A percentile compares a stretch with the other conserved stretches of the same genome.
These are phyloP conservation scores for Aricia artaxerxes DNA, from an alignment of 2,888 invertebrate species.

Conservation along the genomic window DNA sequence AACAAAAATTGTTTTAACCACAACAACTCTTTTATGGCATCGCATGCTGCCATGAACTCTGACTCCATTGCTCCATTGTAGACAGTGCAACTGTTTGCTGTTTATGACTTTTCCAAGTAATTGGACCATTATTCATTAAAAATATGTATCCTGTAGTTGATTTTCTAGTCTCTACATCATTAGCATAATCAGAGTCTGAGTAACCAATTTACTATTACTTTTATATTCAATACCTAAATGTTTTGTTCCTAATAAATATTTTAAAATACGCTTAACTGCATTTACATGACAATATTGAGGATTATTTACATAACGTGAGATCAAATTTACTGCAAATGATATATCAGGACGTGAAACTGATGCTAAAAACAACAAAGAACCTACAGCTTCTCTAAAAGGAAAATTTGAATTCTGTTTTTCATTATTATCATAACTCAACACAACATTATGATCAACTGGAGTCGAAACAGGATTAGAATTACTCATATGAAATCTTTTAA, in stretches of 20 bases:
- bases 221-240: not conserved
- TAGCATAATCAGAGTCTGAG: not conserved
- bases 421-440: conserved; percentile 33
- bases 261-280: not conserved
- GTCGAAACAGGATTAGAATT: conserved; percentile 38
- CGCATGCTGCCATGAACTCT: no score
- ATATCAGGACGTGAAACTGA: no score
- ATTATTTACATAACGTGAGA: no score
- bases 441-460: conserved; percentile 38
- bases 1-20: no score
- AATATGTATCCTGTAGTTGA: not conserved
- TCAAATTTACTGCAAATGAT: no score
- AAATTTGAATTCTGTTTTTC: conserved; percentile 35
- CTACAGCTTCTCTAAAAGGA: conserved; percentile 42
- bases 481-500: conserved; percentile 44
- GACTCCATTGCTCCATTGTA: no score
- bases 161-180: not conserved
- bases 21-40: no score
- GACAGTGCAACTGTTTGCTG: not conserved
- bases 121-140: not conserved
- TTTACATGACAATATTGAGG: no score
- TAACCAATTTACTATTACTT: not conserved
- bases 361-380: conserved; percentile 41
- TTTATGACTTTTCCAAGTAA: not conserved
- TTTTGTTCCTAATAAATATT: not conserved